phyloP scores from a whole-genome alignment of 2,797 vertebrate species.

The Tauraco hartlaubi region DNA sequence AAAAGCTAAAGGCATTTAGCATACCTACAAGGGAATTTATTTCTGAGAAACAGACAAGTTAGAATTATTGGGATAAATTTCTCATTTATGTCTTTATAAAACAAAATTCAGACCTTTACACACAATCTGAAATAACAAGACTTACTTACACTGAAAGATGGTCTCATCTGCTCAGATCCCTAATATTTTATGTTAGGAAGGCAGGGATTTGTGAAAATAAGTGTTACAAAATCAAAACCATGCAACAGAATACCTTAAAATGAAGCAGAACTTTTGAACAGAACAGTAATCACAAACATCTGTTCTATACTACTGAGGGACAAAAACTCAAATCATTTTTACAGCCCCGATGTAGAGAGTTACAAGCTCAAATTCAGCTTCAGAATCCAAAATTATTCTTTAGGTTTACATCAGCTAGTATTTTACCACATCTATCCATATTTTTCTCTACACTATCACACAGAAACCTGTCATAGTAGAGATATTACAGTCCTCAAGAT shows the following conservation, averaged over 20 bases:
- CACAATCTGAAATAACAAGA: neutral
- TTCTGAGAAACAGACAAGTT: neutral
- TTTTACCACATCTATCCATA: neutral
- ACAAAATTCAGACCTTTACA: neutral
- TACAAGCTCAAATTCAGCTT: conserved; percentile 17
- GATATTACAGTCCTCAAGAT: neutral
- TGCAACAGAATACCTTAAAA: conserved; percentile 4
- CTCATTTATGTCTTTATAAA: neutral
- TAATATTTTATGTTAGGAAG: neutral
- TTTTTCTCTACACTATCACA: neutral
- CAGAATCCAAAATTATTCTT: conserved; percentile 1
- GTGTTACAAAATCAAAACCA: conserved; percentile 4
- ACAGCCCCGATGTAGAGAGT: neutral
- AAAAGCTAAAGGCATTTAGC: conserved; percentile 10
- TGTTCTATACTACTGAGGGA: neutral
- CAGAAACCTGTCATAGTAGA: neutral
- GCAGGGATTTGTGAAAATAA: conserved; percentile 25
- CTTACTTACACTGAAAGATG: neutral
- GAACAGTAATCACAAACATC: neutral
- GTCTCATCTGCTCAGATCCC: neutral
- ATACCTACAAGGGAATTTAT: neutral
- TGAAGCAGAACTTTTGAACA: neutral
- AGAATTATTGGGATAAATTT: neutral
- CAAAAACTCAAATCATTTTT: conserved; percentile 14
- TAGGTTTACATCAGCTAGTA: neutral